Evolutionary conservation across 2,888 invertebrate species (phyloP).

Genomic region (Clepsis dumicolana): DNA sequence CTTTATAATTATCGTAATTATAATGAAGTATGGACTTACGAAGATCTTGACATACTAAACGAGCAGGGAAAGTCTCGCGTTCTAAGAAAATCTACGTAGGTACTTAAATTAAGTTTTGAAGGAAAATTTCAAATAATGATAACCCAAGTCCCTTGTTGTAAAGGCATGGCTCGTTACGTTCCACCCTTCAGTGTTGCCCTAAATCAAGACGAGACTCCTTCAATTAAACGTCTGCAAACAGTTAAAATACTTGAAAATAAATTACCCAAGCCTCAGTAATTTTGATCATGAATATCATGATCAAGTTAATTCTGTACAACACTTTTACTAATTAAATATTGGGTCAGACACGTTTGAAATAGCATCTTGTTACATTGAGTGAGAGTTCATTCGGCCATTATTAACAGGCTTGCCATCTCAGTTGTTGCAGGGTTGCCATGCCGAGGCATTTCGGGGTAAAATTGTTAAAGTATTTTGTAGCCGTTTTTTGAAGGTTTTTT

Average conservation of each 20-base stretch:
- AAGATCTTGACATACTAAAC: too few relatives aligned
- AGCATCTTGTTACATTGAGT: background rate
- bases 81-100: too few relatives aligned
- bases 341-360: background rate
- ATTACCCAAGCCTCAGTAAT: conserved; percentile 19
- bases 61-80: too few relatives aligned
- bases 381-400: background rate
- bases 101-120: too few relatives aligned
- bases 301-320: background rate
- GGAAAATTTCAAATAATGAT: too few relatives aligned
- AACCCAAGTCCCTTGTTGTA: too few relatives aligned
- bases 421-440: background rate
- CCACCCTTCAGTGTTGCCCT: background rate
- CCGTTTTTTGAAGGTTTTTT: background rate
- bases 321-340: background rate
- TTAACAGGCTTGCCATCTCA: background rate
- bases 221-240: conserved; percentile 19
- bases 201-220: background rate
- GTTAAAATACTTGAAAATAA: conserved; percentile 18
- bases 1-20: too few relatives aligned
- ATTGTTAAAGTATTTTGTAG: background rate
- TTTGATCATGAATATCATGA: too few relatives aligned
- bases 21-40: too few relatives aligned
- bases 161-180: background rate
- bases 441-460: background rate